These are phyloP conservation scores for Sigmodon hispidus DNA, from an alignment of 2,113 vertebrate genomes.

Conservation along the genomic window DNA sequence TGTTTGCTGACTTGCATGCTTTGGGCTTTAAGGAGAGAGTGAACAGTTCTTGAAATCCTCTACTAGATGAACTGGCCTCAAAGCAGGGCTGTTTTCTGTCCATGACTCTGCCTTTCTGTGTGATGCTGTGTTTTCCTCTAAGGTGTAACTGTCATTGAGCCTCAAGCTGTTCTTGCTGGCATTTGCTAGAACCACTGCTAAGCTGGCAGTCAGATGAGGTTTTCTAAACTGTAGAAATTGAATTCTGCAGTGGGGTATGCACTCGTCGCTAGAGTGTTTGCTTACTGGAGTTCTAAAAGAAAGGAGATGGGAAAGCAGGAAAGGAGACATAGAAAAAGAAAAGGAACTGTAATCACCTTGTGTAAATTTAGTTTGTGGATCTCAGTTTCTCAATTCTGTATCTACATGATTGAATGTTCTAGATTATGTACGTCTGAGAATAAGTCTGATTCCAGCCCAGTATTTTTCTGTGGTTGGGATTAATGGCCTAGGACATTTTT, in stretches of 20 bases:
- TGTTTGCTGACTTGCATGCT: not conserved
- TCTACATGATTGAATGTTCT: not conserved
- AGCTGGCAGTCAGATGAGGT: not conserved
- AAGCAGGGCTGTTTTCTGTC: not conserved
- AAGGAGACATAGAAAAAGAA: not conserved
- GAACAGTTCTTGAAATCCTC: slow-evolving; percentile 15
- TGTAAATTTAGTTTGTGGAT: not conserved
- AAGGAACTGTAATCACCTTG: not conserved
- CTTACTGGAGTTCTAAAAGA: not conserved
- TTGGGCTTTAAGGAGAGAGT: not conserved
- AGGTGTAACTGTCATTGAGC: not conserved
- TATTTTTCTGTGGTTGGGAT: slow-evolving; percentile 23
- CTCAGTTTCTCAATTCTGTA: slow-evolving; percentile 3
- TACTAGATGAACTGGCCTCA: not conserved
- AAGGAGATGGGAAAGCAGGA: not conserved
- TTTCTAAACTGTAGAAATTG: slow-evolving; percentile 22
- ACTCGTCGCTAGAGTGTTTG: not conserved
- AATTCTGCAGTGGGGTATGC: not conserved
- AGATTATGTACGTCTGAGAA: slow-evolving; percentile 12
- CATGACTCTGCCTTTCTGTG: not conserved
- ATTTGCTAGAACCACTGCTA: not conserved
- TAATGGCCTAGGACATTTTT: slow-evolving; percentile 20
- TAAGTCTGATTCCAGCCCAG: not conserved
- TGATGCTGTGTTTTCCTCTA: not conserved
- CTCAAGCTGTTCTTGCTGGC: not conserved